Evolutionary conservation across 2,113 vertebrate genomes (phyloP), one percentile per base, ranked within the genome.

Genomic region (Marcusenius ussheri): DNA sequence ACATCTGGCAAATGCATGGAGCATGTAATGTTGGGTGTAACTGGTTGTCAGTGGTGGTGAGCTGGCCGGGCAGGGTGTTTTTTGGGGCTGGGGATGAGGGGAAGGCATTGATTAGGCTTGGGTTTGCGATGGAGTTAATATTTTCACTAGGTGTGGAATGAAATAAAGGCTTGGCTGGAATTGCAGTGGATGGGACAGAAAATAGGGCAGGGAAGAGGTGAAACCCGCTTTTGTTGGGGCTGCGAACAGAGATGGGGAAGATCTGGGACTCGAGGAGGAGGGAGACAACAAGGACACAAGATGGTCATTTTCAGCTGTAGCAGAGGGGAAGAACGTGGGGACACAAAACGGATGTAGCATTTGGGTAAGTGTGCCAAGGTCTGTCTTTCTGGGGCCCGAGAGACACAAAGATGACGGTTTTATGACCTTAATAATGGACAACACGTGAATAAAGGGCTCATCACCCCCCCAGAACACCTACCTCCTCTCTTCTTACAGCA

Each of bases 1-100:
- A 94, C 96, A 95, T 96, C 96, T 96, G 97, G 95, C 93, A 91
- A 96, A 94, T 91, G 94, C 94, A 91, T 94, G 91, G 89, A 42
- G 95, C 96, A 91, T 94, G 94, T 96, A 96, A 97, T 94, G 93
- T 94, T 90, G 9, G 93, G 92, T 42, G 77, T 21, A 35, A 19
- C 74, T 80, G 11, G 15, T 21, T 92, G 93, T 92, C 94, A 92
- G 92, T 93, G 94, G 11, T 19, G 31, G 35, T 19, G 31, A 17
- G 17, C 74, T 19, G 35, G 17, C 1, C 35, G 1, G n/a, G 35
- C 2, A 3, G 77, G 17, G 31, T 19, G 0, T 17, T 3, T 39
- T 83, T 83, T 19, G 39, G 13, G 19, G 77, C 39, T 21, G 77
- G 19, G 21, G 45, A 42, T 17, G 39, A 24, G 0, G 1, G 62